These are phyloP conservation scores for Micropoecilia bifurca DNA, from an alignment of 2,797 vertebrate genomes.

Conservation along the genomic window DNA sequence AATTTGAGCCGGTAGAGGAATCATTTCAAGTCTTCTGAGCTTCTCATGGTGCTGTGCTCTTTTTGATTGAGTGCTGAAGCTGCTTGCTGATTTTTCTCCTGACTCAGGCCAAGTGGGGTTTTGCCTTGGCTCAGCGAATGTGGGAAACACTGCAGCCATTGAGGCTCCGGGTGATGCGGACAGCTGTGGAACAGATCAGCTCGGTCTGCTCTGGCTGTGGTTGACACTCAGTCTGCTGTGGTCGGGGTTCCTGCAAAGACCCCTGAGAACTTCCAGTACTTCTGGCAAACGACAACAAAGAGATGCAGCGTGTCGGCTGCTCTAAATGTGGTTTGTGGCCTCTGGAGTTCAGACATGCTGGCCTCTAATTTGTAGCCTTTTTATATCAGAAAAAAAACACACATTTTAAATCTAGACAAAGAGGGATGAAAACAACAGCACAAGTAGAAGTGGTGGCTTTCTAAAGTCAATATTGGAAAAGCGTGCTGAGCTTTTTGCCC, in stretches of 20 bases:
- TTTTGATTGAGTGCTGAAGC: conserved; percentile 30
- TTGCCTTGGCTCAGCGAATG: conserved; percentile 62
- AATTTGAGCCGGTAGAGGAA: conserved; percentile 52
- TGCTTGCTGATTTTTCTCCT: conserved; percentile 44
- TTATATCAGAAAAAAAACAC: background rate
- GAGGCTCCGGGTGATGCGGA: conserved; percentile 49
- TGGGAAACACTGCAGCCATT: conserved; percentile 65
- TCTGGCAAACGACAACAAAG: conserved; percentile 23
- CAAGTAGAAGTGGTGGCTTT: background rate
- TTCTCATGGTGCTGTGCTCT: conserved; percentile 22
- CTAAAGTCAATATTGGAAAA: conserved; percentile 54
- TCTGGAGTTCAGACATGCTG: background rate
- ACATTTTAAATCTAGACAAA: conserved; percentile 9
- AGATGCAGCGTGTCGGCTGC: conserved; percentile 31
- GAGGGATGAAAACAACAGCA: conserved; percentile 1
- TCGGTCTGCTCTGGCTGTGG: conserved; percentile 50
- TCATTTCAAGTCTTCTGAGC: conserved; percentile 5
- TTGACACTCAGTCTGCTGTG: conserved; percentile 18
- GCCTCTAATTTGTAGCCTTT: background rate
- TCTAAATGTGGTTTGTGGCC: conserved; percentile 4
- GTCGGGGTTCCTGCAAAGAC: conserved; percentile 29
- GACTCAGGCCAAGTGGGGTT: conserved; percentile 59
- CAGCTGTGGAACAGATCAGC: conserved; percentile 76
- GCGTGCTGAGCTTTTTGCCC: conserved; percentile 32
- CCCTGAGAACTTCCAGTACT: conserved; percentile 37